A percentile compares a stretch with the other conserved stretches of the same genome.
These are phyloP conservation scores for Zalophus californianus DNA, from an alignment of 2,797 vertebrate genomes.

Conservation along the genomic window DNA sequence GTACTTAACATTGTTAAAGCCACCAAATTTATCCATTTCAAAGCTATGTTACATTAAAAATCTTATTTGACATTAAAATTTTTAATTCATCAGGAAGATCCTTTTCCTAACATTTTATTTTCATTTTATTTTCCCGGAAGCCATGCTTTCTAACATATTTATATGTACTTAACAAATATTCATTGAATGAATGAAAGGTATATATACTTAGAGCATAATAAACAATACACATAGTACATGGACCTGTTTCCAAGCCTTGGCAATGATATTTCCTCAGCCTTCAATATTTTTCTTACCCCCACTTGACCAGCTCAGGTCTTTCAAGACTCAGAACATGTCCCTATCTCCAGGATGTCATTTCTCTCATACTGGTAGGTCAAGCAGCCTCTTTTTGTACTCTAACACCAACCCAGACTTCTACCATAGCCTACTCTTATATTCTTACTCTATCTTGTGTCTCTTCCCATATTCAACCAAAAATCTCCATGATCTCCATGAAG, in stretches of 20 bases:
- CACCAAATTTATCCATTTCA: neutral
- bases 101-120: neutral
- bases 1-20: neutral
- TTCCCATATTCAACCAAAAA: neutral
- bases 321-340: neutral
- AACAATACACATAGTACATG: neutral
- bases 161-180: neutral
- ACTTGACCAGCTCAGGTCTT: neutral
- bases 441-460: neutral
- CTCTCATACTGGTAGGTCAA: neutral
- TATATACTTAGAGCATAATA: neutral
- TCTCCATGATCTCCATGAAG: neutral
- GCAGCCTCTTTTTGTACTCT: neutral
- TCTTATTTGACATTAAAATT: neutral
- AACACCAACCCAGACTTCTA: neutral
- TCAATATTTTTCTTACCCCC: neutral
- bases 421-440: neutral
- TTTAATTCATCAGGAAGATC: neutral
- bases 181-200: neutral
- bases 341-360: neutral
- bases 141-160: neutral
- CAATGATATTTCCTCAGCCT: neutral
- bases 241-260: neutral
- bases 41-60: neutral
- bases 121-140: neutral